Base-by-base conservation (phyloP, 1,140 invertebrate species). In the Bombus confusus region DNA sequence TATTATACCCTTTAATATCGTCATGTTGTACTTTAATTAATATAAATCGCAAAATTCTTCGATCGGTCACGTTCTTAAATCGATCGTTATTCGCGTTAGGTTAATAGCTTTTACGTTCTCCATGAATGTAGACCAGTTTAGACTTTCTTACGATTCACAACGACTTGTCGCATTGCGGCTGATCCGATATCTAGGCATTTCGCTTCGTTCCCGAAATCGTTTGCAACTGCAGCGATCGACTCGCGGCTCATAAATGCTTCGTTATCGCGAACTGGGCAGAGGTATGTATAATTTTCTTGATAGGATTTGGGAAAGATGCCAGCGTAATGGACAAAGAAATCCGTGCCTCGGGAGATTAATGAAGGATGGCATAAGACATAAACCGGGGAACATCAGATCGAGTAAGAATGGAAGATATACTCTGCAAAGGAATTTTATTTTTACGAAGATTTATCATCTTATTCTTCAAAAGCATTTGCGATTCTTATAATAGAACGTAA, bases 141-240 rank as follows among this genome's bases (percentile, higher is more conserved):
- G 43, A 66, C 31, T 39, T 75, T 39, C 52, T 15, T 9, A 34
- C 6, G 73, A 41, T 73, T n/a, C n/a, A 72, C n/a, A 72, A 15
- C 22, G 41, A 79, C 34, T 71, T 73, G 86, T 85, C 86, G 86
- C 86, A 87, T 75, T 87, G 86, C 86, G 83, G 72, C 39, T 37
- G 77, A 64, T 71, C 34, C 10, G 31, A 31, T 85, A 71, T 71
- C 52, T 64, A 80, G 64, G 72, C 64, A 76, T 77, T 69, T 68
- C 37, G 1, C 10, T n/a, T 80, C 28, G 68, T 66, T 77, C 28
- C 15, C 10, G 10, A 59, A 71, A 78, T 59, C 47, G 39, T 41
- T 18, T 41, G 18, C 28, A 73, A 66, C 15, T 28, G 52, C 52
- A 71, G 31, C 68, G 37, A 84, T 85, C 74, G 83, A 85, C 80